These are phyloP conservation scores for Gopherus evgoodei DNA, from an alignment of 2,113 vertebrate genomes.

Conservation along the genomic window DNA sequence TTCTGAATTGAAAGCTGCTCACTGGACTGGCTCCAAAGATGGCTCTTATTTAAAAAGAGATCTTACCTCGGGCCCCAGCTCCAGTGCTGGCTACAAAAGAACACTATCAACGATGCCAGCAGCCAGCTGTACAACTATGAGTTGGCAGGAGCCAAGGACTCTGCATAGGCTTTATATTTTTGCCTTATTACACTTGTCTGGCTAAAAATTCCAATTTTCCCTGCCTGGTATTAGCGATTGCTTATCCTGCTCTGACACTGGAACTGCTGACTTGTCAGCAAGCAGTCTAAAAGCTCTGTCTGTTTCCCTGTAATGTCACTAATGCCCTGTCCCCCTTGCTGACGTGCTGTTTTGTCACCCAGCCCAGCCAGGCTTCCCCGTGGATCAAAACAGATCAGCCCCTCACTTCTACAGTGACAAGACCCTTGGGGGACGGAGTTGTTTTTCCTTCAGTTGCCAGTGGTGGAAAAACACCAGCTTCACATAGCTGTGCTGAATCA, in stretches of 20 bases:
- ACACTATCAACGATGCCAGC: not conserved
- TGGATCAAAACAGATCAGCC: not conserved
- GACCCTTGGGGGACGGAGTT: not conserved
- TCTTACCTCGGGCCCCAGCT: not conserved
- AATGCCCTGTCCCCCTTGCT: not conserved
- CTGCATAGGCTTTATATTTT: not conserved
- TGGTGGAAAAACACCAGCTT: not conserved
- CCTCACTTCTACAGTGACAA: not conserved
- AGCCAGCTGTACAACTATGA: not conserved
- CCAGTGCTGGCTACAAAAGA: not conserved
- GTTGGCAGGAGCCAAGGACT: not conserved
- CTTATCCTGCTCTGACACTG: not conserved
- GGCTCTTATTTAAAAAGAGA: not conserved
- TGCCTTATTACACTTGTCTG: not conserved
- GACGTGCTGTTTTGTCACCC: not conserved
- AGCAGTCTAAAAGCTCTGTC: rapidly evolving
- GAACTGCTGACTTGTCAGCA: not conserved
- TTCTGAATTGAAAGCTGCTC: not conserved
- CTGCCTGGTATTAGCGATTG: not conserved
- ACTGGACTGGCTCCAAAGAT: not conserved
- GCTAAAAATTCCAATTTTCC: not conserved
- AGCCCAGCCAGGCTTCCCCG: not conserved
- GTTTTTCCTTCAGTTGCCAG: not conserved
- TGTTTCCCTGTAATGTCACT: not conserved
- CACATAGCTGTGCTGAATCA: not conserved